Evolutionary conservation across 2,888 invertebrate genomes (phyloP).

Genomic region (Trachelus tabidus): DNA sequence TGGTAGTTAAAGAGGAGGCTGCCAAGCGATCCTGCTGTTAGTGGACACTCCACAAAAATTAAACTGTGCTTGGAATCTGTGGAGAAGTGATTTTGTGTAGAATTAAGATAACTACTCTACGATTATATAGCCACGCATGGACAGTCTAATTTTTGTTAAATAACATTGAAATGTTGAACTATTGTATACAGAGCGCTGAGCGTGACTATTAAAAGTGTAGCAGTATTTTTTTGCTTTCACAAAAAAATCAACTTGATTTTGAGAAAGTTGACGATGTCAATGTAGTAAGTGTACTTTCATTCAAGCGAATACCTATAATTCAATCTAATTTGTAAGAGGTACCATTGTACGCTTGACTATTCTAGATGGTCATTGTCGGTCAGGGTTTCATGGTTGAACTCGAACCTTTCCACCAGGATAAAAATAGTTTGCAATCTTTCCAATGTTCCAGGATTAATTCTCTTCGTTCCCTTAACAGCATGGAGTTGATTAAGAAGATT

Average conservation of each 20-base stretch:
- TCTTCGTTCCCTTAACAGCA: neutral
- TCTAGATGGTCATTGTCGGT: slow-evolving; percentile 21
- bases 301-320: neutral
- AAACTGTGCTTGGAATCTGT: neutral
- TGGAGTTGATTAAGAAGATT: neutral
- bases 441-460: neutral
- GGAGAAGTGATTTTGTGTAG: neutral
- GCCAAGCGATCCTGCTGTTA: neutral
- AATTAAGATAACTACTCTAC: neutral
- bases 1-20: neutral
- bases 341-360: slow-evolving; percentile 36
- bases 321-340: slow-evolving; percentile 18
- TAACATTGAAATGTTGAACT: neutral
- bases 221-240: neutral
- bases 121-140: neutral
- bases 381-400: slow-evolving; percentile 30
- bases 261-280: neutral
- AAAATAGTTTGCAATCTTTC: neutral
- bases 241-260: neutral
- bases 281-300: neutral
- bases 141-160: neutral
- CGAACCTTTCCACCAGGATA: neutral
- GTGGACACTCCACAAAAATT: neutral
- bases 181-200: neutral
- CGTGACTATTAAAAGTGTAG: neutral